Evolutionary conservation across 1,140 invertebrate species (phyloP), one percentile per base, ranked within the genome.

Genomic region (Penaeus japonicus): DNA sequence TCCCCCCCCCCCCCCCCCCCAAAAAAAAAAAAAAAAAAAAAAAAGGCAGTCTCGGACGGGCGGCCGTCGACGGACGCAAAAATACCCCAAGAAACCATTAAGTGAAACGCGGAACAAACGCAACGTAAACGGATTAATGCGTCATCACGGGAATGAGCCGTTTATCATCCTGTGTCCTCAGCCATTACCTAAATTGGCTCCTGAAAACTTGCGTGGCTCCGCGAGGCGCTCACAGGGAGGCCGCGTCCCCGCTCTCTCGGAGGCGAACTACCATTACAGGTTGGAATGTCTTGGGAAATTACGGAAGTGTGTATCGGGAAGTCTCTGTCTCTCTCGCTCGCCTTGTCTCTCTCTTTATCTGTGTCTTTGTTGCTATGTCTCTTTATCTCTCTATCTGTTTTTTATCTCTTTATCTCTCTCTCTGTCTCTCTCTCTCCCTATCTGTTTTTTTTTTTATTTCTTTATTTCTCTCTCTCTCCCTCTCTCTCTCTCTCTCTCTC

Each of bases 181-280:
- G 17, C 85, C 85, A 87, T 87, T 87, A 87, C 85, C 85, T 87
- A 87, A 87, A 87, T 87, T 87, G 85, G 85, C 82, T 87, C 81
- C 62, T 73, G 47, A 81, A 81, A 65, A 86, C 55, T 65, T 59
- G 85, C 75, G 73, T 79, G 85, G 75, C 53, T 79, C 57, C 30
- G 62, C 57, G 39, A 53, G 57, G 79, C 53, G 54, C 53, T 17
- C 53, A 55, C 54, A 32, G 79, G 79, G 27, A 3, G 53, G 79
- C 18, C 15, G 75, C 20, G 59, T 39, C 39, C 1, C 4, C 4
- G 81, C 30, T 24, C 55, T 15, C 59, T 0, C 5, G 3, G 18
- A 39, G 47, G 27, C 77, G 24, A 53, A 35, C 77, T 79, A 79
- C 77, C 77, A 79, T 79, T 79, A 79, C 39, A 79, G 77, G 53